Evolutionary conservation across 2,888 invertebrate species (phyloP).

Genomic region (Lithophane semibrunnea): DNA sequence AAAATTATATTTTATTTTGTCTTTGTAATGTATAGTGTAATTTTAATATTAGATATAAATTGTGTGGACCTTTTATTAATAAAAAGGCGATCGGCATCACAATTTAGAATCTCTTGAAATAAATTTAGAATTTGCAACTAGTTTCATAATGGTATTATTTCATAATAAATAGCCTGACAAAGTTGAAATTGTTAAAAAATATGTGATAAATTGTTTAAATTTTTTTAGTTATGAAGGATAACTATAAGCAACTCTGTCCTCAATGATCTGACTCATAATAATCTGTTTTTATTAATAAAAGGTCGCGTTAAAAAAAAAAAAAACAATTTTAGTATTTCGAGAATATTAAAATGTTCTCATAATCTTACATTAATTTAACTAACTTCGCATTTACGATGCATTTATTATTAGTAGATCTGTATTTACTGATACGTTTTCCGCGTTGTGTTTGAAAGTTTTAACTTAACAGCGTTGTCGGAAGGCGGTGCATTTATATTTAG

Average conservation of each 20-base stretch:
- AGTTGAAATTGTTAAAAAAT: neutral
- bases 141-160: neutral
- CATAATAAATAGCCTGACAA: neutral
- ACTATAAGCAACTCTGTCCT: neutral
- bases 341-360: slow-evolving; percentile 28
- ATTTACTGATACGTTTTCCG: slow-evolving; percentile 28
- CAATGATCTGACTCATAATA: neutral
- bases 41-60: slow-evolving; percentile 26
- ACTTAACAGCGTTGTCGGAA: neutral
- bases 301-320: neutral
- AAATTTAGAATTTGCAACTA: neutral
- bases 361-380: slow-evolving; percentile 32
- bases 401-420: slow-evolving; percentile 61
- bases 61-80: slow-evolving; percentile 40
- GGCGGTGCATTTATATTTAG: slow-evolving; percentile 53
- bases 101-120: neutral
- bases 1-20: slow-evolving; percentile 58
- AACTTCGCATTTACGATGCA: slow-evolving; percentile 62
- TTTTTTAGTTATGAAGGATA: neutral
- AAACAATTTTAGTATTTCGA: slow-evolving; percentile 43
- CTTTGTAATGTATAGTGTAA: slow-evolving; percentile 36
- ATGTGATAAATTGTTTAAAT: neutral
- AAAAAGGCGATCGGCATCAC: neutral
- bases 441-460: neutral
- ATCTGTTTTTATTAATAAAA: slow-evolving; percentile 41